These are phyloP conservation scores for Chloroclysta siterata DNA, from an alignment of 2,888 invertebrate genomes.

Conservation along the genomic window DNA sequence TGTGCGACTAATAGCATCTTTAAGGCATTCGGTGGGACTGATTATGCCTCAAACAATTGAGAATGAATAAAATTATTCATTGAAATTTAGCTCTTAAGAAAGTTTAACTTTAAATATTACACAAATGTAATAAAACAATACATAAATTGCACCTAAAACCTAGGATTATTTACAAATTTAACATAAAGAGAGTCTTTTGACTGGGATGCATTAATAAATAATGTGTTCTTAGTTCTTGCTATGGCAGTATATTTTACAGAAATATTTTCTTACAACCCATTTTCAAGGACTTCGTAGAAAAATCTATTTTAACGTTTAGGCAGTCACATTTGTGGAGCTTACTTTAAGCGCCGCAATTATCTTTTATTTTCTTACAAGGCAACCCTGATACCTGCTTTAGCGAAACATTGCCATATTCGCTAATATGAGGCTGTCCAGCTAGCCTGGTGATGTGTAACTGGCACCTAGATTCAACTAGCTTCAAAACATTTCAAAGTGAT, in stretches of 20 bases:
- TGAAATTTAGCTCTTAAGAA: constrained; percentile 6
- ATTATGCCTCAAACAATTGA: constrained; percentile 44
- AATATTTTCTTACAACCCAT: neutral
- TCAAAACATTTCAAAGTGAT: no score
- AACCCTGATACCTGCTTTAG: neutral
- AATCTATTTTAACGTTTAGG: neutral
- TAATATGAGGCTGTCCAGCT: no score
- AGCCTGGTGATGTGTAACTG: no score
- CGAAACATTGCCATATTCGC: neutral
- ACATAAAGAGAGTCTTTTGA: constrained; percentile 11
- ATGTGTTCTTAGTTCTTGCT: neutral
- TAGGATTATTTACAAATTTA: constrained; percentile 24
- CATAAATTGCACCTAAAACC: constrained; percentile 7
- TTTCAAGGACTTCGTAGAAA: neutral
- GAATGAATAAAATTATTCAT: constrained; percentile 7
- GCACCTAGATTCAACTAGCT: no score
- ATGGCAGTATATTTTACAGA: constrained; percentile 5
- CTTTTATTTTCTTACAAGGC: no score
- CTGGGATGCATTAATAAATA: constrained; percentile 10
- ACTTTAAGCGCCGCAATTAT: neutral
- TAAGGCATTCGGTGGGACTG: constrained; percentile 57
- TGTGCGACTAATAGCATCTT: constrained; percentile 35
- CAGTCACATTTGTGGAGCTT: neutral
- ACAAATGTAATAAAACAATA: constrained; percentile 14
- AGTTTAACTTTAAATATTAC: constrained; percentile 17